These are phyloP conservation scores for Drosophila bipectinata DNA, from an alignment of 1,140 invertebrate species.

Conservation along the genomic window DNA sequence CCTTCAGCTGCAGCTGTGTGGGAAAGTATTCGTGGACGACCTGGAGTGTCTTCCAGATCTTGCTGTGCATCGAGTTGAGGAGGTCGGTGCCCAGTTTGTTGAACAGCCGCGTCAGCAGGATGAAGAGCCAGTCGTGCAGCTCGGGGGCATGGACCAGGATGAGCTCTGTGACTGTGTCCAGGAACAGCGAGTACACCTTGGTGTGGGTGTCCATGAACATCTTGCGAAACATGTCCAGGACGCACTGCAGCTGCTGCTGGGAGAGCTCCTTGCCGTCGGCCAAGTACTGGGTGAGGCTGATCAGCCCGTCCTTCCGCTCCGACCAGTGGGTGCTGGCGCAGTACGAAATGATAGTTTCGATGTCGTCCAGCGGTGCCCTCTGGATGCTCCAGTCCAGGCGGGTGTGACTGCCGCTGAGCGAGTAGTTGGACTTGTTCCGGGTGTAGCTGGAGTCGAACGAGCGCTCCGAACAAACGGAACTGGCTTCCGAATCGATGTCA, in stretches of 20 bases:
- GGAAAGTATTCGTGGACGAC: constrained; percentile 91
- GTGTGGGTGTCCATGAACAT: constrained; percentile 99
- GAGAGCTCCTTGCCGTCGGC: constrained; percentile 80
- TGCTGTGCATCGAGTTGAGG: constrained; percentile 94
- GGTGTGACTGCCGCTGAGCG: constrained; percentile 92
- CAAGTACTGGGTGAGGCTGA: constrained; percentile 87
- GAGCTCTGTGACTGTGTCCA: constrained; percentile 95
- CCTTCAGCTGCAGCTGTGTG: constrained; percentile 86
- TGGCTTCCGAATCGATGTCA: constrained; percentile 97
- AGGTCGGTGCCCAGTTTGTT: constrained; percentile 96
- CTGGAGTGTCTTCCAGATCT: constrained; percentile 94
- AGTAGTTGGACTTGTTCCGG: constrained; percentile 85
- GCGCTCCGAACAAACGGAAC: constrained; percentile 96
- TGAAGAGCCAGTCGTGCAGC: constrained; percentile 95
- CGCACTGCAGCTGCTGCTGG: constrained; percentile 76
- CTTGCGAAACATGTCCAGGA: constrained; percentile 93
- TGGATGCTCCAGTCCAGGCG: constrained; percentile 87
- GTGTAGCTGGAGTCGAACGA: constrained; percentile 91
- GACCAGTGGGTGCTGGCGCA: constrained; percentile 95
- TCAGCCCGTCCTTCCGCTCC: constrained; percentile 95
- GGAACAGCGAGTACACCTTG: constrained; percentile 96
- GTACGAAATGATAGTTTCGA: constrained; percentile 94
- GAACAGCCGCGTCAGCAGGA: constrained; percentile 90
- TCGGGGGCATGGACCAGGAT: constrained; percentile 94
- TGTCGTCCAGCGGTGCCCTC: constrained; percentile 88